Percentiles rank a stretch among this genome's conserved stretches.
Evolutionary conservation across 2,797 vertebrate genomes (phyloP).

Genomic region (Coccyzus lansbergi): DNA sequence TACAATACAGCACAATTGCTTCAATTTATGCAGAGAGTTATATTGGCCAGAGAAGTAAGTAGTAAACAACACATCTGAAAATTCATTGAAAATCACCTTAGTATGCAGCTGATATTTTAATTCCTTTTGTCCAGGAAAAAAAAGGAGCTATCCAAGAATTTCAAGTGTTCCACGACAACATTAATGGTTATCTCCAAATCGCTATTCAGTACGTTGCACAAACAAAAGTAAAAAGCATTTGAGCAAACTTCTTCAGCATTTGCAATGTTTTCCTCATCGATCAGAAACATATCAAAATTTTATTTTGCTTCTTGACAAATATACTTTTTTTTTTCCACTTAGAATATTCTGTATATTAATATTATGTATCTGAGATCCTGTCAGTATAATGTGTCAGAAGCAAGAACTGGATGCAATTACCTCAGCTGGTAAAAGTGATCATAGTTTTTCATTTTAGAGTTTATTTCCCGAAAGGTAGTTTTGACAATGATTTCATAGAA

Average conservation of each 20-base stretch:
- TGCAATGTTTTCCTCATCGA: neutral
- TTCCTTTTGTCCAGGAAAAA: slow-evolving; percentile 1
- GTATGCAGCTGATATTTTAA: neutral
- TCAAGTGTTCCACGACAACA: neutral
- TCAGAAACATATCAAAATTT: neutral
- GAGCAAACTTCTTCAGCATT: neutral
- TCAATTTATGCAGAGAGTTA: slow-evolving; percentile 31
- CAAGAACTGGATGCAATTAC: neutral
- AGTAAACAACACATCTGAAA: slow-evolving; percentile 8
- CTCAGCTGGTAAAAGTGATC: neutral
- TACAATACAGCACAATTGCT: slow-evolving; percentile 40
- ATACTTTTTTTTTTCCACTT: neutral
- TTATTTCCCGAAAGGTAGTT: neutral
- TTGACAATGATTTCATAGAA: neutral
- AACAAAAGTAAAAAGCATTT: neutral
- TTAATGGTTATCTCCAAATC: neutral
- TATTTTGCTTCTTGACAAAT: neutral
- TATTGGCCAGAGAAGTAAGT: slow-evolving; percentile 1
- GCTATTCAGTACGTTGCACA: neutral
- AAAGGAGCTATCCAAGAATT: neutral
- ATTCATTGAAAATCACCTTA: neutral
- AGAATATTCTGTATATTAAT: neutral
- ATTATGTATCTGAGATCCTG: neutral
- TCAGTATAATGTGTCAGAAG: neutral
- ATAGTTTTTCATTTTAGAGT: neutral